phyloP scores from a whole-genome alignment of 2,888 invertebrate genomes.

The Embidobia sp. region DNA sequence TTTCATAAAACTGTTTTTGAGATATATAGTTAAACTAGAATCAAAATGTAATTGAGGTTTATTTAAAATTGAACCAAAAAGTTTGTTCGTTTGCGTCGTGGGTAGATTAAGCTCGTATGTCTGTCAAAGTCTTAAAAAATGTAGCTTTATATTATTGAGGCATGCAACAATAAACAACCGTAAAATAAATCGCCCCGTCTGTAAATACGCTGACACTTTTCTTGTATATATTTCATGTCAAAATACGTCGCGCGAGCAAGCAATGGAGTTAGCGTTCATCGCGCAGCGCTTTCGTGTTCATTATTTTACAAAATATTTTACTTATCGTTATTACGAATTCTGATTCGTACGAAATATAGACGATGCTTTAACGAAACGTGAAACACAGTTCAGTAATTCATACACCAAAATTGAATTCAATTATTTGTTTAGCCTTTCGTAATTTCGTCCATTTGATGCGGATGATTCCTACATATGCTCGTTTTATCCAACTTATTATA shows the following conservation, averaged over 20 bases:
- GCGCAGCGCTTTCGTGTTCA: not conserved
- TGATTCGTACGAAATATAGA: not conserved
- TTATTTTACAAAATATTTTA: not conserved
- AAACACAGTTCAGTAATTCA: too few species aligned
- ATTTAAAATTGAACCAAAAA: not conserved
- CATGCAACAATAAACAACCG: not conserved
- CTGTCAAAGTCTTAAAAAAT: not conserved
- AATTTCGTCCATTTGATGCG: too few species aligned
- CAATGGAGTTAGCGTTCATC: not conserved
- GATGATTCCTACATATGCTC: too few species aligned
- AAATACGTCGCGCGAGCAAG: not conserved
- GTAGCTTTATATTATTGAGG: not conserved
- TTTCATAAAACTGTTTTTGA: not conserved
- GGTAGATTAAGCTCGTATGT: not conserved
- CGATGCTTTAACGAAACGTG: not conserved
- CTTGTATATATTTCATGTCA: not conserved
- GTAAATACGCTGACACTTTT: not conserved
- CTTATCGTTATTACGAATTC: not conserved
- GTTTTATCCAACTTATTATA: too few species aligned
- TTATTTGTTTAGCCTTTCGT: too few species aligned
- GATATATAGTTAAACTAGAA: too few species aligned
- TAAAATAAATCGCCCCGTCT: conserved; percentile 8
- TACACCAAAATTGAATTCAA: too few species aligned
- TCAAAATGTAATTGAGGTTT: too few species aligned
- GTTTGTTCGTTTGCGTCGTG: not conserved